These are phyloP conservation scores for Malurus elegans DNA, from an alignment of 2,113 vertebrate genomes.

Conservation along the genomic window DNA sequence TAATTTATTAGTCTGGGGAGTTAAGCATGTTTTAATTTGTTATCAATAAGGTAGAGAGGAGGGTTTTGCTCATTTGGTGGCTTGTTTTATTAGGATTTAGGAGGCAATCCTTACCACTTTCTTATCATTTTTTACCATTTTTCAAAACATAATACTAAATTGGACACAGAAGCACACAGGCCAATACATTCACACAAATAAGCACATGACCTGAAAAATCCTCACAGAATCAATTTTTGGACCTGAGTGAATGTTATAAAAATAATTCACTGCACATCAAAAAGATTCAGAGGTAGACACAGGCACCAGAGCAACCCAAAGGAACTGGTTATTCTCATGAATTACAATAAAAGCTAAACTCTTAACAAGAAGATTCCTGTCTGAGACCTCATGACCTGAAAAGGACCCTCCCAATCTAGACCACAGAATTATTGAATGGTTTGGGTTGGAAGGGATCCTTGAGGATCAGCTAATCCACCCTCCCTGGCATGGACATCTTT, in stretches of 20 bases:
- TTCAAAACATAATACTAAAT: not conserved
- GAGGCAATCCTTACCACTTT: not conserved
- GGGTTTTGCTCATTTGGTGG: not conserved
- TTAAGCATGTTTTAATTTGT: not conserved
- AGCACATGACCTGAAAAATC: not conserved
- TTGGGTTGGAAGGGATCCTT: not conserved
- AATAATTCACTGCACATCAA: not conserved
- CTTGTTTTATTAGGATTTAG: not conserved
- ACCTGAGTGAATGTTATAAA: not conserved
- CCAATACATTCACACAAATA: not conserved
- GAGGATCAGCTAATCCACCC: not conserved
- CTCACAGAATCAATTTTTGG: not conserved
- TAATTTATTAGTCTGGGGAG: not conserved
- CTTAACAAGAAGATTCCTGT: not conserved
- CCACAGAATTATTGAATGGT: not conserved
- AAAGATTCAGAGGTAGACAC: not conserved
- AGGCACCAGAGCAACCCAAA: not conserved
- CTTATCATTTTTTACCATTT: not conserved
- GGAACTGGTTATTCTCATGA: not conserved
- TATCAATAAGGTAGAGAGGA: not conserved
- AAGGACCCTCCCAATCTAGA: not conserved
- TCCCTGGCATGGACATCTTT: not conserved
- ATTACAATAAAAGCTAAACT: not conserved
- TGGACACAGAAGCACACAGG: not conserved
- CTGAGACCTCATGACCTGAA: not conserved